phyloP scores from a whole-genome alignment of 2,113 vertebrate species.

The Anolis carolinensis region DNA sequence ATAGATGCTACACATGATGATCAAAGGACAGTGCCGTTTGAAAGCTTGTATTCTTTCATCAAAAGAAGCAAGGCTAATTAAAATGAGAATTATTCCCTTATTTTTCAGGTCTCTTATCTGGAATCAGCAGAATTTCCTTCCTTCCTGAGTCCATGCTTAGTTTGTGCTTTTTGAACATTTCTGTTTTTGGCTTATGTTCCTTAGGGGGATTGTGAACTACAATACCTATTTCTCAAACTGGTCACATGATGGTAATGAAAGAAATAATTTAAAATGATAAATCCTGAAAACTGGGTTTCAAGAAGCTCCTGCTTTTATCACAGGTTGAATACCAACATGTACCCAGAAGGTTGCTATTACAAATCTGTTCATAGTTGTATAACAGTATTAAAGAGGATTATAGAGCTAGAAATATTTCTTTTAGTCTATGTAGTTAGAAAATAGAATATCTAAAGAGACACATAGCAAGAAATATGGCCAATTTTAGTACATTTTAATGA shows the following conservation, averaged over 20 bases:
- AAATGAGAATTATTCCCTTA: not conserved
- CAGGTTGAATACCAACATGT: not conserved
- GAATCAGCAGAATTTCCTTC: not conserved
- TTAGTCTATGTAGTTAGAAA: slow-evolving; percentile 60
- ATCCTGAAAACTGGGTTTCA: not conserved
- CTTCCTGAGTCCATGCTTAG: not conserved
- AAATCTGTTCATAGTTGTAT: slow-evolving; percentile 68
- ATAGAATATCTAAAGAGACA: slow-evolving; percentile 9
- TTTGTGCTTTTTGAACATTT: not conserved
- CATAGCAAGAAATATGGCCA: slow-evolving; percentile 13
- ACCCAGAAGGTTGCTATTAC: slow-evolving; percentile 36
- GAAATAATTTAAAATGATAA: slow-evolving; percentile 18
- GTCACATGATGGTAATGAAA: not conserved
- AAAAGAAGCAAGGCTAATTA: not conserved
- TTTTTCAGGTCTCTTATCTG: slow-evolving; percentile 1
- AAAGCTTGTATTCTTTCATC: not conserved
- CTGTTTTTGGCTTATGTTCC: not conserved
- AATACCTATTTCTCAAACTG: not conserved
- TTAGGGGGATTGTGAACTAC: not conserved
- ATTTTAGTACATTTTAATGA: not conserved
- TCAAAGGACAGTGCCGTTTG: not conserved
- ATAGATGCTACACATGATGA: not conserved
- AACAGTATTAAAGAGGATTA: slow-evolving; percentile 62
- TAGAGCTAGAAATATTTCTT: slow-evolving; percentile 56
- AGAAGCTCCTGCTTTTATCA: slow-evolving; percentile 26